These are phyloP conservation scores for Pseudorhiza aurosa DNA, from an alignment of 30 jellyfish, hydroid and myxozoan genomes.

Conservation along the genomic window DNA sequence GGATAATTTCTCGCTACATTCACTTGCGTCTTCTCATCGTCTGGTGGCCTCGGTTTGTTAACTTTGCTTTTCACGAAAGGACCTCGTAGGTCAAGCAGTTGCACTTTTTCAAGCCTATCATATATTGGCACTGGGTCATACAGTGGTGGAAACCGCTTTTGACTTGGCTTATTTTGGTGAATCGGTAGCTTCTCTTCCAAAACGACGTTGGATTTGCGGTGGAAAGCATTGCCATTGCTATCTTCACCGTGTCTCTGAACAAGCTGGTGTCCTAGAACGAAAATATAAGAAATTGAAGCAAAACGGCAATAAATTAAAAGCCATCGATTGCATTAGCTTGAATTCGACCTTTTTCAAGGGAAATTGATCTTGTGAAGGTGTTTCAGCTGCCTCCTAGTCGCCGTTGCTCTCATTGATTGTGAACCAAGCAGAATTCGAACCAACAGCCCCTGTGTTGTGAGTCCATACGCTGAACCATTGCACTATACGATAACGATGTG, in stretches of 20 bases:
- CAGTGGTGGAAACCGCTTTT: slow-evolving; percentile 52
- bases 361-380: no score
- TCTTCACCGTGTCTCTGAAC: slow-evolving; percentile 49
- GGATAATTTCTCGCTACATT: slow-evolving; percentile 4
- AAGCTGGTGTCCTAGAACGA: slow-evolving; percentile 22
- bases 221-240: not conserved
- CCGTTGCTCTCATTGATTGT: no score
- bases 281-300: not conserved
- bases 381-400: no score
- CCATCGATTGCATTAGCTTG: no score
- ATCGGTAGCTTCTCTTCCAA: slow-evolving; percentile 55
- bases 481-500: no score
- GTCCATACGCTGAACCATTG: no score
- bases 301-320: no score
- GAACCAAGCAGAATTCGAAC: no score
- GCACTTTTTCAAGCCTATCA: slow-evolving; percentile 33
- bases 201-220: slow-evolving; percentile 25
- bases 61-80: not conserved
- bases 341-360: no score
- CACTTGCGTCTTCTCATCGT: slow-evolving; percentile 19
- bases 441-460: no score
- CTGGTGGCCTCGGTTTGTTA: slow-evolving; percentile 27
- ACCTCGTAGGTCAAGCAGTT: not conserved
- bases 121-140: slow-evolving; percentile 49
- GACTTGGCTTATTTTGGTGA: slow-evolving; percentile 2